Evolutionary conservation across 1,140 invertebrate genomes (phyloP), one percentile per base, ranked within the genome.

Genomic region (Aethina tumida): DNA sequence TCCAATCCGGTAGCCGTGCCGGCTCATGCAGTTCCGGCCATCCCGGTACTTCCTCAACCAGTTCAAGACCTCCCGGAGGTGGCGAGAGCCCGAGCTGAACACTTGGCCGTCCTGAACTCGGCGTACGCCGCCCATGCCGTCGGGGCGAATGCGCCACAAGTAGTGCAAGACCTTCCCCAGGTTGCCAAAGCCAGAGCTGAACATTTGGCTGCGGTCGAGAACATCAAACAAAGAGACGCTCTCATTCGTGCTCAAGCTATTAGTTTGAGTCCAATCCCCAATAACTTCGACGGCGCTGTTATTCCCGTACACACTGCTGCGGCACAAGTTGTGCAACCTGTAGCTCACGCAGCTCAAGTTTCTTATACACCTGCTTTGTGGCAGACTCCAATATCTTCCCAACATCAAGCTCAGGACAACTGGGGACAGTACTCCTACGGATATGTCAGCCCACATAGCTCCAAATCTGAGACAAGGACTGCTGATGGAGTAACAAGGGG

Each of bases 401-500:
- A 67, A 44, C 65, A 65, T 38, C 59, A 76, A 50, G 64, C 70
- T 22, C 72, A 78, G 53, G 75, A 79, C 47, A 71, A 68, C 2
- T 57, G 73, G 18, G 77, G 77, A 2, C 72, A 73, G 47, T 73
- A 72, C 46, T 66, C 66, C 40, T 83, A 79, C 54, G 79, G 76
- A 15, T 82, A 82, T 50, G 58, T 69, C 4, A 77, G 75, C 35
- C 75, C 75, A 37, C 67, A 70, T 22, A 77, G 75, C 43, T 63
- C 74, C 37, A 80, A 81, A 55, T 68, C 67, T 20, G 79, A 82
- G 60, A 64, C 70, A 2, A 70, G 72, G 40, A 67, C 72, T 7
- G 60, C 71, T 30, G 77, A 81, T 54, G 79, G 79, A 4, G 68
- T 74, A 17, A 79, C 76, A 4, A 70, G 69, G 17, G 79, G 79